Evolutionary conservation across 1,140 invertebrate species (phyloP), one percentile per base, ranked within the genome.

Genomic region (Diachasma alloeum): DNA sequence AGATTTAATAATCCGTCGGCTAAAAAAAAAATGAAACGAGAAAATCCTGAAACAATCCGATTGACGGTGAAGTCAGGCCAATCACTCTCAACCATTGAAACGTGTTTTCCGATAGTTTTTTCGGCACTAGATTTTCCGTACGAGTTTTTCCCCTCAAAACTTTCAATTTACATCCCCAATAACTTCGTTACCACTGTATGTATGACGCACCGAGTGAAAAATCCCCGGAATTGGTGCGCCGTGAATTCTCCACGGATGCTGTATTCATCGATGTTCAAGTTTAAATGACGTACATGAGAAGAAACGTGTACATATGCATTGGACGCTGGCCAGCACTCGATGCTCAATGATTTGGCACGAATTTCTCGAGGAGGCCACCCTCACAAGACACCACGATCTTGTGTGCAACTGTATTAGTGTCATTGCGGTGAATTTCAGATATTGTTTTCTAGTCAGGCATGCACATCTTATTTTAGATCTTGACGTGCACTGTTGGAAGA

Each of bases 311-410:
- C 44, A 72, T 56, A 67, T 77, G 53, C 59, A 72, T 74, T 85
- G 83, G 82, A 83, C 82, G 46, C 68, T 68, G 44, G 83, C 84
- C 84, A 86, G 79, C 78, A 78, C 79, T 78, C 76, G 80, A 73
- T 82, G 82, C 81, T 85, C 81, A 81, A 86, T 85, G 82, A 85
- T 85, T 86, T 81, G 81, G 56, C 80, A 84, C 83, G 83, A 84
- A 85, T 85, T 78, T 84, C 85, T 82, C 31, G 31, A 31, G 31
- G 6, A 69, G 22, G n/a, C 17, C 4, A 24, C 69, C 24, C n/a
- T 31, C 44, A 48, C 42, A 46, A 72, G 44, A 53, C n/a, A 63
- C 22, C 4, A 37, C 69, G 44, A 72, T 24, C 22, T 42, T 70
- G 36, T 70, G 24, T 19, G 48, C 24, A 42, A 13, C 36, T 24